Evolutionary conservation across 2,797 vertebrate species (phyloP), one percentile per base, ranked within the genome.

Genomic region (Trachurus trachurus): DNA sequence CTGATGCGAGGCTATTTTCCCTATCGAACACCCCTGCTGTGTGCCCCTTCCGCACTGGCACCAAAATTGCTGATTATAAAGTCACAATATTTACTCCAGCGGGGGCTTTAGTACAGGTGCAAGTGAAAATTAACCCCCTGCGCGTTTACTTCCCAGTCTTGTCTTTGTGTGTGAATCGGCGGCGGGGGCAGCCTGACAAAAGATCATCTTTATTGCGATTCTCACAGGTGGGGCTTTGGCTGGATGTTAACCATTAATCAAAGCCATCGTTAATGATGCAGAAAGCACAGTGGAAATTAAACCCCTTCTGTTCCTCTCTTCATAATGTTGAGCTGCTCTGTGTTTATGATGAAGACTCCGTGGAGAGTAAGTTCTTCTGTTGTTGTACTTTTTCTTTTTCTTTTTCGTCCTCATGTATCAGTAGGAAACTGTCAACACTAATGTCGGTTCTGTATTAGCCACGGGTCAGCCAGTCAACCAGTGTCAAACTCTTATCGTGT

Each of bases 191-290:
- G 61, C 77, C 66, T 81, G 66, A 90, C 77, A 89, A 91, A 84
- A 85, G 80, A 90, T 83, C 69, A 90, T 83, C 69, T 93, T 95
- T 89, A 92, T 87, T 93, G 83, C 64, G 54, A 88, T 91, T 90
- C 90, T 93, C 95, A 68, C 92, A 94, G 86, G 88, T 96, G 90
- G 85, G 89, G 81, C 79, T 93, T 71, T 76, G 82, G 84, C 80
- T 76, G 77, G 82, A 81, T 91, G 93, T 89, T 80, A 80, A 92
- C 87, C 92, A 94, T 93, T 95, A 95, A 95, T 96, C 93, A 94
- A 76, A 85, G 89, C 67, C 89, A 87, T 91, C 86, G 88, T 96
- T 96, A 95, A 94, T 92, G 89, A 92, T 83, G 58, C 58, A 76
- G 72, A 88, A 80, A 88, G 86, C 90, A 53, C 83, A 78, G 88